phyloP scores from a whole-genome alignment of 2,888 invertebrate genomes.

The Digitonthophagus gazella region DNA sequence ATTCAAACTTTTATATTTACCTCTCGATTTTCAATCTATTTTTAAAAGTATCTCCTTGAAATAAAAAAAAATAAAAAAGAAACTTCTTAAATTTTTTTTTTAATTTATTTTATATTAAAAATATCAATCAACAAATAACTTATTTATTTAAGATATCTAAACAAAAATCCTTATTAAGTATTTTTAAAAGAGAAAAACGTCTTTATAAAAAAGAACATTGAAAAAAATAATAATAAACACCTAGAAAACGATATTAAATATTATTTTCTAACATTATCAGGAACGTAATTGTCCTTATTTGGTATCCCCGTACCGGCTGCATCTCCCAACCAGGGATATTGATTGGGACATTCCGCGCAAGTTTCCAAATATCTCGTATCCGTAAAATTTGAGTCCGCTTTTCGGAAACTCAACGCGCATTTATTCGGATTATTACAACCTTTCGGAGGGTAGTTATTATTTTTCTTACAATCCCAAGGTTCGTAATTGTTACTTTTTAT shows the following conservation, averaged over 20 bases:
- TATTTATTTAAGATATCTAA: neutral
- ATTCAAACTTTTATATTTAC: too few species aligned
- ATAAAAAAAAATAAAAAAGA: neutral
- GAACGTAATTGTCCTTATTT: conserved; percentile 77
- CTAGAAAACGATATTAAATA: conserved; percentile 1
- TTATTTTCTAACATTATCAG: conserved; percentile 59
- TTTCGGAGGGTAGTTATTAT: conserved; percentile 66
- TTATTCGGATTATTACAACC: conserved; percentile 80
- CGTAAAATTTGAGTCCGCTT: conserved; percentile 72
- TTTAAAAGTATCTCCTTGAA: too few species aligned
- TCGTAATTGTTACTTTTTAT: conserved; percentile 68
- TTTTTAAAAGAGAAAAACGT: neutral
- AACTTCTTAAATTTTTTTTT: too few species aligned
- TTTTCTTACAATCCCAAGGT: conserved; percentile 77
- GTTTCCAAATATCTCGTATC: conserved; percentile 86
- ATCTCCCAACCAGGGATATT: conserved; percentile 87
- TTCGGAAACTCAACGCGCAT: conserved; percentile 79
- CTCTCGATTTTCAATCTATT: too few species aligned
- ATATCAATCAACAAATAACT: neutral
- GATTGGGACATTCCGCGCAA: conserved; percentile 80
- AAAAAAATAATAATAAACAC: conserved; percentile 1
- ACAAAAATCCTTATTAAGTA: too few species aligned
- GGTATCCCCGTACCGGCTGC: conserved; percentile 78
- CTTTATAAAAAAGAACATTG: neutral
- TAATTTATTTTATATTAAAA: neutral